Conservation (phyloP, 2,797 vertebrate genomes). For the Tamandua tetradactyla region DNA sequence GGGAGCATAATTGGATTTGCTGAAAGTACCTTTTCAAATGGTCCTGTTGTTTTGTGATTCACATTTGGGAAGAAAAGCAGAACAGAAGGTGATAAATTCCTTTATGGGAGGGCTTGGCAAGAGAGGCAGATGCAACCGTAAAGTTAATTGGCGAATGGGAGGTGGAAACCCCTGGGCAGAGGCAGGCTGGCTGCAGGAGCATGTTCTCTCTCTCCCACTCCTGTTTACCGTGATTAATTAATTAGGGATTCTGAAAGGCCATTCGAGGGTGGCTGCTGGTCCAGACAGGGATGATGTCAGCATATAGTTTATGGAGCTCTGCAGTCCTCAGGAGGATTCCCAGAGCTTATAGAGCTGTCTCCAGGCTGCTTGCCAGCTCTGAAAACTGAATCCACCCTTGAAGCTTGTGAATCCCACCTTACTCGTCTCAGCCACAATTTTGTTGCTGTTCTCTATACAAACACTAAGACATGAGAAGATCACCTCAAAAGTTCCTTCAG, state of each 20-base stretch:
- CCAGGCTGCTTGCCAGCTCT: slow-evolving; percentile 41
- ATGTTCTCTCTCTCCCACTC: background rate
- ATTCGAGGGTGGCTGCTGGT: slow-evolving; percentile 63
- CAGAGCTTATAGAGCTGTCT: slow-evolving; percentile 44
- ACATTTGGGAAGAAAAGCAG: slow-evolving; percentile 74
- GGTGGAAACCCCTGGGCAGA: slow-evolving; percentile 31
- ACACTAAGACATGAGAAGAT: background rate
- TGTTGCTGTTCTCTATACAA: background rate
- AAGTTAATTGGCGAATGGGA: slow-evolving; percentile 76
- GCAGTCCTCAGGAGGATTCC: slow-evolving; percentile 58
- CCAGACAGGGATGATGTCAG: slow-evolving; percentile 79
- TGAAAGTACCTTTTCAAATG: slow-evolving; percentile 63
- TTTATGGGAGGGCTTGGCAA: slow-evolving; percentile 77
- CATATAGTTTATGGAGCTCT: slow-evolving; percentile 58
- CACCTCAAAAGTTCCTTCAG: background rate
- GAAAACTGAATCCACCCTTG: slow-evolving; percentile 35
- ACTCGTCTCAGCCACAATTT: background rate
- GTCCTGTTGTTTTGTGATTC: slow-evolving; percentile 66
- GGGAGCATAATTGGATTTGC: slow-evolving; percentile 56
- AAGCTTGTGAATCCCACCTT: background rate
- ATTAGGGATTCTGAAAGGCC: slow-evolving; percentile 72
- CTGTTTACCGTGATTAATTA: slow-evolving; percentile 66
- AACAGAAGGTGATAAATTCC: slow-evolving; percentile 82
- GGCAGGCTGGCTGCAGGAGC: background rate
- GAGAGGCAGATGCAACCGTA: slow-evolving; percentile 68